Base-by-base conservation (phyloP, 2,797 vertebrate species). In the Australoheros facetus region DNA sequence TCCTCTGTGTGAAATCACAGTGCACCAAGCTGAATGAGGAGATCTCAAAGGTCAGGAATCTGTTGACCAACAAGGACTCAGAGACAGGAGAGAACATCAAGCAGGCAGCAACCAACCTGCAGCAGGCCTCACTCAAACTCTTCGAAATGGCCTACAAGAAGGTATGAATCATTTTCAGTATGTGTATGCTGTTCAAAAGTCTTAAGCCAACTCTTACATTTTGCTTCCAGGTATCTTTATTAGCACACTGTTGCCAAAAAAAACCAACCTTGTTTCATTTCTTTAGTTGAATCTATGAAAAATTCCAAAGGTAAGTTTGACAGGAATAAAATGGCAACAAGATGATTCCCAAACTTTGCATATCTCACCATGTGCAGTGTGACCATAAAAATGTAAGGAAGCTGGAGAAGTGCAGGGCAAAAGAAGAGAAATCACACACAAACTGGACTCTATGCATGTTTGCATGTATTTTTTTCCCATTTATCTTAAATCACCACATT, bases 141-240 rank as follows among this genome's bases (percentile, higher is more conserved):
- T 99, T 99, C 7, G 98, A 99, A 89, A 97, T 99, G 95, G 98
- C 98, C 23, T 99, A 99, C 93, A 99, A 99, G 94, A 99, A 99
- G 97, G 98, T 99, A 89, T 14, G 93, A 85, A 23, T 8, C 16
- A 5, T 3, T 66, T 19, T 12, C 23, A 37, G 9, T 37, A 9
- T 37, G 34, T 10, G 42, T 23, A 14, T 45, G 42, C 37, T 26
- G 37, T 64, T 12, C 39, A 45, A 45, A 64, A 64, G 60, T 64
- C 21, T 64, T 64, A 13, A 64, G 21, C 60, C 42, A 39, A 26
- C 13, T 64, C 42, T 26, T 26, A 64, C 21, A 26, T 45, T 64
- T 45, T 64, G 8, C 37, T 42, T 62, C 59, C 59, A 62, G 14
- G 34, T 39, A 39, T 39, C 34, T 23, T 32, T 32, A 32, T 7